These are phyloP conservation scores for Oxytorus armatus DNA, from an alignment of 2,888 invertebrate genomes.

Conservation along the genomic window DNA sequence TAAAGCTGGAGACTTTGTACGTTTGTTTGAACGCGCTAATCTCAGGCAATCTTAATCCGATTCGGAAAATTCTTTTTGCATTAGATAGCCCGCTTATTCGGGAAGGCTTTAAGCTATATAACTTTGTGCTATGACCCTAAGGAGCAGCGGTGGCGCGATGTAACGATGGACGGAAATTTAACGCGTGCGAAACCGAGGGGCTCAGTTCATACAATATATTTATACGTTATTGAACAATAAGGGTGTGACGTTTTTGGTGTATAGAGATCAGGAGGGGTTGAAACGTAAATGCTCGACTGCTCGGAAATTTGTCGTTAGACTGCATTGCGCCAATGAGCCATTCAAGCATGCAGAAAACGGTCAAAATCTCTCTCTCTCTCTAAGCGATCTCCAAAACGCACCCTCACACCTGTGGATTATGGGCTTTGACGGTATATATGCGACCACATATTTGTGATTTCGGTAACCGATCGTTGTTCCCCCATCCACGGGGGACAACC, in stretches of 20 bases:
- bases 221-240: no score
- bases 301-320: conserved; percentile 54
- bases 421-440: conserved; percentile 45
- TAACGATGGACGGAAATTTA: no score
- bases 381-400: conserved; percentile 21
- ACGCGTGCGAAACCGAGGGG: no score
- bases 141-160: no score
- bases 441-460: conserved; percentile 62
- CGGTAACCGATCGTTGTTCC: conserved; percentile 62
- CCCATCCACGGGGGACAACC: conserved; percentile 26
- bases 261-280: neutral
- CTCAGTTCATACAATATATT: no score
- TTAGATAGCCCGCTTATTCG: no score
- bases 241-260: neutral
- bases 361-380: conserved; percentile 29
- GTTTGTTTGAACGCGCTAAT: no score
- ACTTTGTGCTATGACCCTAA: no score
- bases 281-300: conserved; percentile 10
- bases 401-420: conserved; percentile 66
- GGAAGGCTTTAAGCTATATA: no score
- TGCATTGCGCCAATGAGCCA: conserved; percentile 64
- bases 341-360: conserved; percentile 40
- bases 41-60: no score
- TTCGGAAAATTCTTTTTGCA: no score
- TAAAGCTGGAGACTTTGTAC: no score